A percentile compares a stretch with the other conserved stretches of the same genome.
phyloP scores from a whole-genome alignment of 2,113 vertebrate genomes.

The Girardinichthys multiradiatus region DNA sequence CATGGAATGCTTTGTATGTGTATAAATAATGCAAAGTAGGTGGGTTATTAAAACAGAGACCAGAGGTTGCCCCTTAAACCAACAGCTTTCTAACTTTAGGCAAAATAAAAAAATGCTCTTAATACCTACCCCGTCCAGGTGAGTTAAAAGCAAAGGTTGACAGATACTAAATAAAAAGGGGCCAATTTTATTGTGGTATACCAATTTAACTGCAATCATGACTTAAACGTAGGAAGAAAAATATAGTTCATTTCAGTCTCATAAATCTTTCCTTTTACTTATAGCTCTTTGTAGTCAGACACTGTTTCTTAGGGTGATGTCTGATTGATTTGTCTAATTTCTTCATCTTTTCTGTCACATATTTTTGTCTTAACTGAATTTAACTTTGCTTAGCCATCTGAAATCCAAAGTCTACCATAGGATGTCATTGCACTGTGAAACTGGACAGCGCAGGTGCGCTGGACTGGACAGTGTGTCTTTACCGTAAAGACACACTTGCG shows the following conservation, averaged over 20 bases:
- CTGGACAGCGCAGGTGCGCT: too few species aligned
- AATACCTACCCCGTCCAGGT: conserved; percentile 7
- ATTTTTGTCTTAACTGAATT: conserved; percentile 3
- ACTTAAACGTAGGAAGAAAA: not conserved
- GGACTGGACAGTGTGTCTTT: too few species aligned
- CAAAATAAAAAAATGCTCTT: not conserved
- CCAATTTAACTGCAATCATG: not conserved
- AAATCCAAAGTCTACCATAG: conserved; percentile 33
- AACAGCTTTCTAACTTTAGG: not conserved
- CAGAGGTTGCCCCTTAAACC: not conserved
- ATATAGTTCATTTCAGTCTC: not conserved
- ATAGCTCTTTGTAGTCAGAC: not conserved
- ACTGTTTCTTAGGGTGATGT: conserved; percentile 8
- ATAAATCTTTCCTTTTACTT: not conserved
- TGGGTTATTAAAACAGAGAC: not conserved
- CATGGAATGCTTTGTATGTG: not conserved
- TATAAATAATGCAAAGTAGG: not conserved
- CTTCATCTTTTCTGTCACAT: not conserved
- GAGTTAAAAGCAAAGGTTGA: conserved; percentile 24
- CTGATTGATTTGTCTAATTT: not conserved
- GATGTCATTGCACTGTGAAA: conserved; percentile 13
- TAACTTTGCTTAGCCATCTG: conserved; percentile 24
- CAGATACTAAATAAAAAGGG: conserved; percentile 30
- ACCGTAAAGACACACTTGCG: too few species aligned
- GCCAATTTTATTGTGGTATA: conserved; percentile 8